Base-by-base conservation (phyloP, 2,888 invertebrate species). In the Helleia helle region DNA sequence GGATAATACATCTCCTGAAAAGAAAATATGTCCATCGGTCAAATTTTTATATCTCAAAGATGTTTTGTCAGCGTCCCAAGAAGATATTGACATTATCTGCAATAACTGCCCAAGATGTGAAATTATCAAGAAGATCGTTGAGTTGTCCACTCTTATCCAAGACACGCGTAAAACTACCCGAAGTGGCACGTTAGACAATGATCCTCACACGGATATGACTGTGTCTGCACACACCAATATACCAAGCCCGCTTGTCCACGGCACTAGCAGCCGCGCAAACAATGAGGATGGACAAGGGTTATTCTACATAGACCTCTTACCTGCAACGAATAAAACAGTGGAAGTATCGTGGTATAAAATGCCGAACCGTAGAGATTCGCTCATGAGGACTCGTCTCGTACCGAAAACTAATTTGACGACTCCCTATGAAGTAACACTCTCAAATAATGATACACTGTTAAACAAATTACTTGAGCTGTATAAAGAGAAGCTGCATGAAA, bases 21-120 rank as follows among this genome's bases (percentile, higher is more conserved):
- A n/a, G n/a, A n/a, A 30, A 15, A 5, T 9, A 15, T 30, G 30
- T 13, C 15, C 30, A n/a, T 30, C 30, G 9, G 30, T 30, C 3
- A 30, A 34, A 34, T 34, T 34, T 12, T 12, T 34, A 7, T 34
- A 34, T 34, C 22, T 34, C 3, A 34, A 34, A 34, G 34, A 34
- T 9, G 34, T 34, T 22, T 34, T 34, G 34, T 34, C 18, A 8
- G 11, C 34, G 6, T 12, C 34, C 18, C 34, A 34, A 11, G 18
- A 22, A 11, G 34, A 18, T 18, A 34, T 34, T 8, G 11, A 34
- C 8, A 22, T 34, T 9, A 34, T 22, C 22, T 34, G 34, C 34
- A 34, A 34, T 18, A 34, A 34, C 12, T 34, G 34, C 34, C 22
- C 34, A 2, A 18, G 34, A 7, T 34, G 34, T 9, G 34, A 34